phyloP scores from a whole-genome alignment of 2,888 invertebrate genomes.

The Cerastis leucographa region DNA sequence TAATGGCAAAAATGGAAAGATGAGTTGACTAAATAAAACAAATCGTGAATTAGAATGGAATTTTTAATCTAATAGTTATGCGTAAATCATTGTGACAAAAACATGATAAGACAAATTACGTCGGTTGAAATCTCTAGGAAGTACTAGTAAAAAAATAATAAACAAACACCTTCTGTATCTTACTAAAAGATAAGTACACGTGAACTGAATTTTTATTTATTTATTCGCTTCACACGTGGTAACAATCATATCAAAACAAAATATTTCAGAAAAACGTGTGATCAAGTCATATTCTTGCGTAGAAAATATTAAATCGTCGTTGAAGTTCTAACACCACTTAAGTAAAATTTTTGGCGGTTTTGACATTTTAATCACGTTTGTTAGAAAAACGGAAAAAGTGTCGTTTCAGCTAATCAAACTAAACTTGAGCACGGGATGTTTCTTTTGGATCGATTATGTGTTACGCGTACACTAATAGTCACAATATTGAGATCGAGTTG shows the following conservation, averaged over 20 bases:
- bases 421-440: background rate
- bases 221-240: slow-evolving; percentile 1
- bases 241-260: slow-evolving; percentile 3
- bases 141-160: slow-evolving; percentile 4
- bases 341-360: too few relatives aligned
- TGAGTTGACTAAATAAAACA: background rate
- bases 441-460: background rate
- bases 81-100: slow-evolving; percentile 34
- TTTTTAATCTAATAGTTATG: slow-evolving; percentile 12
- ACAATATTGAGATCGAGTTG: background rate
- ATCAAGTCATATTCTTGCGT: background rate
- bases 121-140: slow-evolving; percentile 12
- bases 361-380: too few relatives aligned
- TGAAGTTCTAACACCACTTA: too few relatives aligned
- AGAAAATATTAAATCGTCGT: background rate
- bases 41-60: slow-evolving; percentile 7
- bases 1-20: background rate
- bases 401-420: too few relatives aligned
- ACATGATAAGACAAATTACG: slow-evolving; percentile 42
- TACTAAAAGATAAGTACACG: slow-evolving; percentile 18
- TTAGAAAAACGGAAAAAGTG: too few relatives aligned
- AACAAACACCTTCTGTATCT: slow-evolving; percentile 3
- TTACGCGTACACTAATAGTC: background rate
- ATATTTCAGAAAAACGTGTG: background rate
- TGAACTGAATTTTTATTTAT: slow-evolving; percentile 8